Evolutionary conservation across 2,888 invertebrate genomes (phyloP).

Genomic region (Sarcophaga carnaria): DNA sequence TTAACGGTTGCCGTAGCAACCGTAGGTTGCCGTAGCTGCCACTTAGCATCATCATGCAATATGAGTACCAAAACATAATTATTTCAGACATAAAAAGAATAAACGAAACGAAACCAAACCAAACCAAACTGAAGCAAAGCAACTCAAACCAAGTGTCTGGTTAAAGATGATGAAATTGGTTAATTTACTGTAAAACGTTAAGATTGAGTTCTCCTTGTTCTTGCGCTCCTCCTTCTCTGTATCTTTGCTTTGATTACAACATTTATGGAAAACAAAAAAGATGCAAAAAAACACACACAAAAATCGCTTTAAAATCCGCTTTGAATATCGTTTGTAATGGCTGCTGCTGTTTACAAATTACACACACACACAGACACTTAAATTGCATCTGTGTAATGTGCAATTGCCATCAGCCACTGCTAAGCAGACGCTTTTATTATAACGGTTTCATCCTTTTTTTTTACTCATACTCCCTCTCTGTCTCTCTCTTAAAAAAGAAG

Average conservation of each 20-base stretch:
- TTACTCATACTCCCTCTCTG: not conserved
- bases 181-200: slow-evolving; percentile 55
- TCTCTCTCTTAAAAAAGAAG: no score
- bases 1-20: slow-evolving; percentile 2
- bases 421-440: no score
- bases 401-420: no score
- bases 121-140: not conserved
- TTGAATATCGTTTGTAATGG: no score
- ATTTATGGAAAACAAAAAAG: no score
- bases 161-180: slow-evolving; percentile 38
- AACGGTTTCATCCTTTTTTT: not conserved
- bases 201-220: slow-evolving; percentile 31
- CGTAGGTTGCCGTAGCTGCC: not conserved
- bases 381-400: no score
- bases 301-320: no score
- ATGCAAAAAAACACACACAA: no score
- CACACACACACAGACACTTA: no score
- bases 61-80: not conserved
- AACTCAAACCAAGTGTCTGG: not conserved
- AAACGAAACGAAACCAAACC: not conserved
- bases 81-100: not conserved
- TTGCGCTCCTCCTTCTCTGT: not conserved
- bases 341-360: no score
- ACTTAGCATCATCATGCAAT: slow-evolving; percentile 12
- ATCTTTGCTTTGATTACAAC: no score